phyloP scores from a whole-genome alignment of 2,888 invertebrate genomes.

The Volucella zonaria region DNA sequence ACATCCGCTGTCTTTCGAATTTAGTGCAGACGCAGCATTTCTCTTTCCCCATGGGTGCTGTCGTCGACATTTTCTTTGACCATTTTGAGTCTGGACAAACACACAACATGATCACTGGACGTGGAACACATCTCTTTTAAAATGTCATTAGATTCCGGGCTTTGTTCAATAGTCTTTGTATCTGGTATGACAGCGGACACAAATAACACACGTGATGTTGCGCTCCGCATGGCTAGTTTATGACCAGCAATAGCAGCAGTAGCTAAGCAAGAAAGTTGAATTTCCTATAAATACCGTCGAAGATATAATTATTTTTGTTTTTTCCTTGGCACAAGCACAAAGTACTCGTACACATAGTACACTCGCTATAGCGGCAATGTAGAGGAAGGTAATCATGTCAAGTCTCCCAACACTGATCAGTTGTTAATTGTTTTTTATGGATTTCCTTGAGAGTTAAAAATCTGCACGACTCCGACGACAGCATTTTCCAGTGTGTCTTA shows the following conservation, averaged over 20 bases:
- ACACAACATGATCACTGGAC: slow-evolving; percentile 32
- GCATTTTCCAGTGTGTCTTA: slow-evolving; percentile 48
- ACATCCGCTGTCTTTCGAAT: slow-evolving; percentile 24
- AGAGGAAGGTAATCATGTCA: slow-evolving; percentile 69
- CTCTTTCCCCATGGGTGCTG: slow-evolving; percentile 46
- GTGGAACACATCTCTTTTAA: slow-evolving; percentile 56
- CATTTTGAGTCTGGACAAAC: slow-evolving; percentile 45
- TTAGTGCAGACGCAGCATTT: slow-evolving; percentile 49
- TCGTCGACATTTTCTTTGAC: slow-evolving; percentile 42
- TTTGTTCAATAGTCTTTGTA: slow-evolving; percentile 15
- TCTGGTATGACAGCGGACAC: slow-evolving; percentile 32
- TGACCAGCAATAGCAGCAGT: slow-evolving; percentile 5
- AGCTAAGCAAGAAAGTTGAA: slow-evolving; percentile 58
- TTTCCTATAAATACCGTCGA: slow-evolving; percentile 62
- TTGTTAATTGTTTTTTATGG: slow-evolving; percentile 68
- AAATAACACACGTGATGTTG: slow-evolving; percentile 54
- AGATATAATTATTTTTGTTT: slow-evolving; percentile 52
- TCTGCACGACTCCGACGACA: slow-evolving; percentile 42
- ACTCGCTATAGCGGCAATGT: background rate
- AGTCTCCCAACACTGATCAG: slow-evolving; percentile 57
- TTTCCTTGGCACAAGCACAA: slow-evolving; percentile 42
- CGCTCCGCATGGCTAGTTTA: slow-evolving; percentile 43
- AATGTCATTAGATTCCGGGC: slow-evolving; percentile 57
- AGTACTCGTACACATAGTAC: background rate
- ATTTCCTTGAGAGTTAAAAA: slow-evolving; percentile 44